Percentiles rank a stretch among this genome's conserved stretches.
Conservation (phyloP, 2,113 vertebrate species). For the Porphyrio hochstetteri region DNA sequence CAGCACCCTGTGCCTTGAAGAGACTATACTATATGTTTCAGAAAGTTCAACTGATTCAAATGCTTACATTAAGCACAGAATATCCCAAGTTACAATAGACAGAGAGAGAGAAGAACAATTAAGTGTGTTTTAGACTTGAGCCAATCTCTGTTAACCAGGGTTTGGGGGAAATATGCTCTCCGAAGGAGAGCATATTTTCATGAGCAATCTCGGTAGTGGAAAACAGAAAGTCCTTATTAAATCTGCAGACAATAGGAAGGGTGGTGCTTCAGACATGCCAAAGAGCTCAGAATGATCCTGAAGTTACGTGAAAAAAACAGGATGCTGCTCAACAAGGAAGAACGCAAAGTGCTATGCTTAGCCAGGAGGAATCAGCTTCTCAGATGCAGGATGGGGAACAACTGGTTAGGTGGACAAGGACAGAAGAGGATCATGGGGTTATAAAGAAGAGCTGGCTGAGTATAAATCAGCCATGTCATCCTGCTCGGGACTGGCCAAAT, state of each 20-base stretch:
- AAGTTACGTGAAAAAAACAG: not conserved
- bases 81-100: not conserved
- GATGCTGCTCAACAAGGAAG: not conserved
- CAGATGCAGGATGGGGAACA: not conserved
- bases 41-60: not conserved
- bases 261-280: not conserved
- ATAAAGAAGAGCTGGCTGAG: not conserved
- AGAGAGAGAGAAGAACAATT: not conserved
- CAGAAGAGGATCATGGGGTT: not conserved
- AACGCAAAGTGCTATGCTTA: not conserved
- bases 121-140: not conserved
- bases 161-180: not conserved
- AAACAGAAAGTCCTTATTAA: conserved; percentile 4
- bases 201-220: not conserved
- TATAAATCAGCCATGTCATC: not conserved
- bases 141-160: not conserved
- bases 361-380: not conserved
- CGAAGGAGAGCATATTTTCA: not conserved
- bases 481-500: not conserved
- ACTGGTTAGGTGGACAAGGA: not conserved
- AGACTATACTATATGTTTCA: not conserved
- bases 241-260: conserved; percentile 15
- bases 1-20: not conserved
- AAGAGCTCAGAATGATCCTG: not conserved
- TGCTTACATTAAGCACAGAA: not conserved